These are phyloP conservation scores for Himalopsyche kuldschensis DNA, from an alignment of 2,888 invertebrate species.

Conservation along the genomic window DNA sequence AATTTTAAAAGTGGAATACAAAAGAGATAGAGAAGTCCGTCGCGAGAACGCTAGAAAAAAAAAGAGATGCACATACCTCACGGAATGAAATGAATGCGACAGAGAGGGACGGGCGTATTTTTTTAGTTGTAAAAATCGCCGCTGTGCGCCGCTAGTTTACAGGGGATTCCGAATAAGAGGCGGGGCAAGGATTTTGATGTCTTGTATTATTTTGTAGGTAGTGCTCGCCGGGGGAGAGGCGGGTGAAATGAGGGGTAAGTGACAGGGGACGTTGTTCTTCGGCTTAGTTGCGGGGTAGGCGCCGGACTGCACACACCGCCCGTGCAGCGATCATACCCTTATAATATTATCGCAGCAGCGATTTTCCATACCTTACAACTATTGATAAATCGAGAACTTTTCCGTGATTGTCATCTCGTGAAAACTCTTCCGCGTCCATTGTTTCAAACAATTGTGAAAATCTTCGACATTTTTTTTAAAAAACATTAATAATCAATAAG, in stretches of 20 bases:
- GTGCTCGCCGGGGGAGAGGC: conserved; percentile 16
- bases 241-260: conserved; percentile 16
- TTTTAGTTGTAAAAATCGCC: conserved; percentile 27
- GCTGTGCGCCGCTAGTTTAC: conserved; percentile 26
- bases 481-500: not conserved
- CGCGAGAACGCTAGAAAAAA: conserved; percentile 31
- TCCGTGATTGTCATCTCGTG: not conserved
- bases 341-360: not conserved
- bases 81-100: not conserved
- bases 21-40: conserved; percentile 35
- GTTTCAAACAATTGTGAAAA: not conserved
- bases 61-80: conserved; percentile 25
- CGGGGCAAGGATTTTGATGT: conserved; percentile 21
- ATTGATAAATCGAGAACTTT: not conserved
- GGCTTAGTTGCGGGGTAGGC: conserved; percentile 30
- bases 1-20: conserved; percentile 32
- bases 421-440: not conserved
- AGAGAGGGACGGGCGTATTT: conserved; percentile 1
- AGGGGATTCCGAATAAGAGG: conserved; percentile 20
- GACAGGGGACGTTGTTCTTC: conserved; percentile 2
- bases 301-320: conserved; percentile 21
- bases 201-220: conserved; percentile 20
- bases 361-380: not conserved
- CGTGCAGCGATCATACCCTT: not conserved
- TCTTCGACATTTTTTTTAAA: not conserved